These are phyloP conservation scores for Cheirogaleus medius DNA, from an alignment of 2,113 vertebrate genomes.

Conservation along the genomic window DNA sequence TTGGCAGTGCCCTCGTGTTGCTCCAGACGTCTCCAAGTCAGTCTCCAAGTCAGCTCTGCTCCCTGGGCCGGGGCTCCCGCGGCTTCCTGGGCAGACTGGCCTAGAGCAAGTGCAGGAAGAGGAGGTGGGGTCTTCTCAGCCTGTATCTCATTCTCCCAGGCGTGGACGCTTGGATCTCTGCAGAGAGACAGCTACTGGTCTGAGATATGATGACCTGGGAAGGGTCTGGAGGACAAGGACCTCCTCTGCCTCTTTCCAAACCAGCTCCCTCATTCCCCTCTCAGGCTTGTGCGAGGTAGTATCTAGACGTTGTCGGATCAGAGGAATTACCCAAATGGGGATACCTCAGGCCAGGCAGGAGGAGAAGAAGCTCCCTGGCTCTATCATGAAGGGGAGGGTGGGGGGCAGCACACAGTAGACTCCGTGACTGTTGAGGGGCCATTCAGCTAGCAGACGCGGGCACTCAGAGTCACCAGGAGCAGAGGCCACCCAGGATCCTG, in stretches of 20 bases:
- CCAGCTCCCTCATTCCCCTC: too few relatives aligned
- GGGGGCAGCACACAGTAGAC: too few relatives aligned
- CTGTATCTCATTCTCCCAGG: background rate
- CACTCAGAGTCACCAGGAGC: background rate
- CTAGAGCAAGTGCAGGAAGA: background rate
- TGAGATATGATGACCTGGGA: background rate
- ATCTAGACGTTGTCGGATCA: background rate
- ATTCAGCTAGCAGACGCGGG: background rate
- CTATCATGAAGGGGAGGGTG: background rate
- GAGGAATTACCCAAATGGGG: background rate
- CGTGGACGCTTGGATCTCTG: background rate
- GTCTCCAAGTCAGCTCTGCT: background rate
- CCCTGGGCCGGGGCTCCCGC: accelerated
- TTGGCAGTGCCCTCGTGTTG: background rate
- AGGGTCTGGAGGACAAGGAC: background rate
- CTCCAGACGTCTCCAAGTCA: background rate
- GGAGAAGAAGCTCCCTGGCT: background rate
- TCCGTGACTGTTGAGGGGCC: too few relatives aligned
- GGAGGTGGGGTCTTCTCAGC: background rate
- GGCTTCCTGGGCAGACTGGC: background rate
- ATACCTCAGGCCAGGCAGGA: background rate
- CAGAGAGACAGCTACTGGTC: background rate
- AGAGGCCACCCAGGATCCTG: background rate
- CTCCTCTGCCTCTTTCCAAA: background rate
- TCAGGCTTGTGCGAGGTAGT: background rate